These are phyloP conservation scores for Heliconius hortense DNA, from an alignment of 2,888 invertebrate genomes.

Conservation along the genomic window DNA sequence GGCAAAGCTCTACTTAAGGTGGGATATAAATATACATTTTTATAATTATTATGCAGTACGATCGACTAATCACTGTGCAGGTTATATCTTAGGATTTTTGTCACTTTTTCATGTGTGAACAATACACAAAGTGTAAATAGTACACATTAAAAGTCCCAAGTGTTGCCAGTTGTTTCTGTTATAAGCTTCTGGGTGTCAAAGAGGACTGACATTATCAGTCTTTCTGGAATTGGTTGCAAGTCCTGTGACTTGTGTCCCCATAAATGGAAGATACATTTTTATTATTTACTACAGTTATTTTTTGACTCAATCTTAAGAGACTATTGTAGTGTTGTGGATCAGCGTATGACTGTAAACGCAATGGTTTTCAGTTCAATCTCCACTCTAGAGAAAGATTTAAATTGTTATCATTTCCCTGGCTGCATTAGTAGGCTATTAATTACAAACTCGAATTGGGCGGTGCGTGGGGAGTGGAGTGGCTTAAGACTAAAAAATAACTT, in stretches of 20 bases:
- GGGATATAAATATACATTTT: slow-evolving; percentile 20
- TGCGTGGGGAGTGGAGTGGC: too few relatives aligned
- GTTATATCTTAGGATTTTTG: too few relatives aligned
- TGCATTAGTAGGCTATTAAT: background rate
- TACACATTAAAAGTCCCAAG: slow-evolving; percentile 64
- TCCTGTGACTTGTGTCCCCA: slow-evolving; percentile 63
- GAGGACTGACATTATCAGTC: slow-evolving; percentile 70
- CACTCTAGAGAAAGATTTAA: background rate
- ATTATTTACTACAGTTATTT: slow-evolving; percentile 87
- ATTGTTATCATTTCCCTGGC: background rate
- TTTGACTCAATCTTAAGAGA: too few relatives aligned
- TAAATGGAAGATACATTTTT: slow-evolving; percentile 55
- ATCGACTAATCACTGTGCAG: too few relatives aligned
- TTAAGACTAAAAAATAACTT: background rate
- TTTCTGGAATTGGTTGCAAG: slow-evolving; percentile 74
- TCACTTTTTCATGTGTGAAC: too few relatives aligned
- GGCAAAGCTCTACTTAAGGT: slow-evolving; percentile 97
- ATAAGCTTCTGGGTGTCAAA: slow-evolving; percentile 78
- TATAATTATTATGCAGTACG: background rate
- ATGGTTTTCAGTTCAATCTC: background rate
- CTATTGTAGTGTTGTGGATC: background rate
- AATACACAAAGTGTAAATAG: background rate
- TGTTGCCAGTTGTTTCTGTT: slow-evolving; percentile 70
- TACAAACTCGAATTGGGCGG: background rate
- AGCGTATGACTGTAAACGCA: background rate